Conservation (phyloP, 1,140 invertebrate genomes). For the Sycobia sp. region DNA sequence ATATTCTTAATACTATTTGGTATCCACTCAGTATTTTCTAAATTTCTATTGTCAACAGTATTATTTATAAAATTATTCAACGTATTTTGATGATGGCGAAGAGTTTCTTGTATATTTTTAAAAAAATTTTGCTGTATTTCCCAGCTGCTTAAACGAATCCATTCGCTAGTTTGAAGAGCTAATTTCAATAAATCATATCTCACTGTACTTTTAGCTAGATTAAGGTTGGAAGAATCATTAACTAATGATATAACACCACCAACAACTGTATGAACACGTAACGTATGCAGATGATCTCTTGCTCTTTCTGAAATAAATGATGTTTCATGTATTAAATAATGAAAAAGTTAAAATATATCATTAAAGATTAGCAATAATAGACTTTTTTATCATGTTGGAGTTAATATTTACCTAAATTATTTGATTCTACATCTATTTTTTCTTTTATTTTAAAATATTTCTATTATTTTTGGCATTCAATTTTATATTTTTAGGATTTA, state of each 20-base stretch:
- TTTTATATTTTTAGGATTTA: too few relatives aligned
- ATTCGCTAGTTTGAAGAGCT: conserved; percentile 76
- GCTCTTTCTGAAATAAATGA: conserved; percentile 87
- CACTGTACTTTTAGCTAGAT: conserved; percentile 76
- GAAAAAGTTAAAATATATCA: too few relatives aligned
- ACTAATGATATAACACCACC: conserved; percentile 93
- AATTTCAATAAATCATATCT: conserved; percentile 82
- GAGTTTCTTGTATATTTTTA: conserved; percentile 76
- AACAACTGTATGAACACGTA: conserved; percentile 77
- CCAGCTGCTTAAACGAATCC: conserved; percentile 88
- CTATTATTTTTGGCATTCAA: too few relatives aligned
- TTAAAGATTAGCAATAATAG: too few relatives aligned
- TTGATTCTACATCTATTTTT: too few relatives aligned
- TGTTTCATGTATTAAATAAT: too few relatives aligned
- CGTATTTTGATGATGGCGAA: conserved; percentile 85
- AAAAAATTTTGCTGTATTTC: conserved; percentile 80
- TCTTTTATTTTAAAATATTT: too few relatives aligned
- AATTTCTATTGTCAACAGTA: too few relatives aligned
- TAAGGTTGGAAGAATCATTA: conserved; percentile 81
- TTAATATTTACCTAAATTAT: too few relatives aligned
- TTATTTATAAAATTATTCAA: conserved; percentile 46
- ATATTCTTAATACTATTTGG: too few relatives aligned
- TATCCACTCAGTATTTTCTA: too few relatives aligned
- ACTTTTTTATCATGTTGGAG: too few relatives aligned
- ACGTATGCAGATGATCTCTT: conserved; percentile 80